Percentiles rank a stretch among this genome's conserved stretches.
phyloP scores from a whole-genome alignment of 2,888 invertebrate species.

The Pinctada fucata region DNA sequence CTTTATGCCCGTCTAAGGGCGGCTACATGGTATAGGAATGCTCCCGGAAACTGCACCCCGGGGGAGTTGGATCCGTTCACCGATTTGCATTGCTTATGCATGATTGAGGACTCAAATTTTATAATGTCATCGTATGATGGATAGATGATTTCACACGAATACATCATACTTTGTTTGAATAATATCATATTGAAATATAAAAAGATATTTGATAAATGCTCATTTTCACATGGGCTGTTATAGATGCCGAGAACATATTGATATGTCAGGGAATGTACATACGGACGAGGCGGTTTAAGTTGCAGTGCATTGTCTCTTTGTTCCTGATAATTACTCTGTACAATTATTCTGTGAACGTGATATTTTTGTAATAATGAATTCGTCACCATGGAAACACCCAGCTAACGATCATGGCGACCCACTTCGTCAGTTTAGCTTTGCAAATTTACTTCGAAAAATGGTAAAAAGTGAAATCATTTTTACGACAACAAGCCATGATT shows the following conservation, averaged over 20 bases:
- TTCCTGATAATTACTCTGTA: too few relatives aligned
- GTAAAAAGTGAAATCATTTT: too few relatives aligned
- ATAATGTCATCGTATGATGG: slow-evolving; percentile 1
- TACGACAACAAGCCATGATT: too few relatives aligned
- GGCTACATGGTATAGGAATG: too few relatives aligned
- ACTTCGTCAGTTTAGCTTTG: slow-evolving; percentile 24
- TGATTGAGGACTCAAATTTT: neutral
- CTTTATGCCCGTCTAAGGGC: too few relatives aligned
- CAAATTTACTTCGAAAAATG: slow-evolving; percentile 31
- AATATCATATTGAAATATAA: neutral
- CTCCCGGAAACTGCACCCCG: too few relatives aligned
- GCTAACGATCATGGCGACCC: neutral
- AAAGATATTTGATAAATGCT: neutral
- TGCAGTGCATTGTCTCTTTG: too few relatives aligned
- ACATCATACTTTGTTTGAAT: slow-evolving; percentile 10
- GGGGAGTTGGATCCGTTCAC: too few relatives aligned
- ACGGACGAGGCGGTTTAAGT: too few relatives aligned
- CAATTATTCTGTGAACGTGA: neutral
- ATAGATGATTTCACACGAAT: neutral
- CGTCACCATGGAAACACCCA: neutral
- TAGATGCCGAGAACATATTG: too few relatives aligned
- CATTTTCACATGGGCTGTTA: too few relatives aligned
- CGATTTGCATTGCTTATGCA: neutral
- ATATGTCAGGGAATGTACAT: too few relatives aligned
- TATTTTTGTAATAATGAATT: neutral